Percentiles rank a stretch among this genome's conserved stretches.
These are phyloP conservation scores for Drosophila sechellia DNA, from an alignment of 1,140 invertebrate genomes.

Conservation along the genomic window DNA sequence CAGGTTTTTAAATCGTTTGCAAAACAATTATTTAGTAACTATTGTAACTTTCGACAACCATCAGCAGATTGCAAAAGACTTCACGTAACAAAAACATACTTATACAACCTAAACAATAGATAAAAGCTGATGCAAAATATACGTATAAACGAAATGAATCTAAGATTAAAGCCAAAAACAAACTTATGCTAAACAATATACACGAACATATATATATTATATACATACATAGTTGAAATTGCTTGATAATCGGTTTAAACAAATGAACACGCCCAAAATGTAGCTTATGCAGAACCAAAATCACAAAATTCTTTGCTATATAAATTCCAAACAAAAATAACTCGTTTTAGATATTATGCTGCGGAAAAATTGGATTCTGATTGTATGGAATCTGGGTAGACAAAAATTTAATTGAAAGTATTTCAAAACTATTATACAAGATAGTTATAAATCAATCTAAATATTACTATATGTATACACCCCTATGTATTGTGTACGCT, in stretches of 20 bases:
- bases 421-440: constrained; percentile 72
- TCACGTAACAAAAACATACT: constrained; percentile 29
- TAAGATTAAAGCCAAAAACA: constrained; percentile 81
- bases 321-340: constrained; percentile 29
- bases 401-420: constrained; percentile 64
- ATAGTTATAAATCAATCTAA: constrained; percentile 65
- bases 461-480: constrained; percentile 72
- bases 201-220: constrained; percentile 41
- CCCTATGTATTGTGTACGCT: constrained; percentile 63
- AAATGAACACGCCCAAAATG: constrained; percentile 64
- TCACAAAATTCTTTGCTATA: constrained; percentile 35
- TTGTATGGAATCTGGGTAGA: constrained; percentile 34
- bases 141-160: constrained; percentile 72
- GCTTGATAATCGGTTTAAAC: constrained; percentile 76
- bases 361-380: constrained; percentile 29
- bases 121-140: constrained; percentile 51
- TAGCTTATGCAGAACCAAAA: constrained; percentile 55
- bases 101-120: constrained; percentile 39
- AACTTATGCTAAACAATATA: constrained; percentile 64
- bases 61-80: constrained; percentile 48
- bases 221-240: constrained; percentile 73
- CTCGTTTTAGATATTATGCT: constrained; percentile 21
- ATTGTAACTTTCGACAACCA: constrained; percentile 33
- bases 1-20: constrained; percentile 78
- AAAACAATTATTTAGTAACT: constrained; percentile 69